A percentile compares a stretch with the other conserved stretches of the same genome.
Evolutionary conservation across 2,797 vertebrate genomes (phyloP).

Genomic region (Neomorphus geoffroyi): DNA sequence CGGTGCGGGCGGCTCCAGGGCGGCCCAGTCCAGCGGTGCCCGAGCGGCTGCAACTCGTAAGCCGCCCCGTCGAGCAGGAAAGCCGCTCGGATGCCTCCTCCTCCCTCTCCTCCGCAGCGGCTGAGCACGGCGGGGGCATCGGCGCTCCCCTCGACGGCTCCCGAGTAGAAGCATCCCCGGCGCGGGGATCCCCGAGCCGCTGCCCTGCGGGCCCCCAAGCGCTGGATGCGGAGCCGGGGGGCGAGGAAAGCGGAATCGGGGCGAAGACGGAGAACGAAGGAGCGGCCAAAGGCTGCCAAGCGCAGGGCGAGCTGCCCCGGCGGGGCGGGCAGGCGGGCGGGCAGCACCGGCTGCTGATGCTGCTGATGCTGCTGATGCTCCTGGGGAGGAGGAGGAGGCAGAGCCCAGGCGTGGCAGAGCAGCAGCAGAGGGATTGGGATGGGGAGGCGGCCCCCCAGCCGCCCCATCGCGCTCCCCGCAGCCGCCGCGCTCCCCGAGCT

Average conservation of each 20-base stretch:
- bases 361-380: not conserved
- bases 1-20: slow-evolving; percentile 78
- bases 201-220: slow-evolving; percentile 58
- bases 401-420: slow-evolving; percentile 31
- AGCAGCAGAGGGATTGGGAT: not conserved
- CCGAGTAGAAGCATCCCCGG: slow-evolving; percentile 86
- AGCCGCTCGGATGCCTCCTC: slow-evolving; percentile 85
- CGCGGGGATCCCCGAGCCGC: slow-evolving; percentile 17
- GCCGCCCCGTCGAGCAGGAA: slow-evolving; percentile 85
- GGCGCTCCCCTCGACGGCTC: slow-evolving; percentile 79
- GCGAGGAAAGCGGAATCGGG: slow-evolving; percentile 87
- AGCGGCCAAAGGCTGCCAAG: slow-evolving; percentile 81
- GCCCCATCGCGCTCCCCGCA: slow-evolving; percentile 27
- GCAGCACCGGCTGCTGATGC: slow-evolving; percentile 34
- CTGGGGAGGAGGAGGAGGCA: not conserved
- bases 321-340: slow-evolving; percentile 39
- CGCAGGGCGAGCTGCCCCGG: slow-evolving; percentile 73
- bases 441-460: slow-evolving; percentile 15
- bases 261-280: slow-evolving; percentile 82
- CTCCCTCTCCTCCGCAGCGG: slow-evolving; percentile 85
- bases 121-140: slow-evolving; percentile 88
- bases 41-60: slow-evolving; percentile 88
- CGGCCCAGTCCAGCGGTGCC: not conserved
- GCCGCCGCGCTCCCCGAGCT: slow-evolving; percentile 75
- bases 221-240: slow-evolving; percentile 82